Base-by-base conservation (phyloP, 2,797 vertebrate genomes). In the Mallotus villosus region DNA sequence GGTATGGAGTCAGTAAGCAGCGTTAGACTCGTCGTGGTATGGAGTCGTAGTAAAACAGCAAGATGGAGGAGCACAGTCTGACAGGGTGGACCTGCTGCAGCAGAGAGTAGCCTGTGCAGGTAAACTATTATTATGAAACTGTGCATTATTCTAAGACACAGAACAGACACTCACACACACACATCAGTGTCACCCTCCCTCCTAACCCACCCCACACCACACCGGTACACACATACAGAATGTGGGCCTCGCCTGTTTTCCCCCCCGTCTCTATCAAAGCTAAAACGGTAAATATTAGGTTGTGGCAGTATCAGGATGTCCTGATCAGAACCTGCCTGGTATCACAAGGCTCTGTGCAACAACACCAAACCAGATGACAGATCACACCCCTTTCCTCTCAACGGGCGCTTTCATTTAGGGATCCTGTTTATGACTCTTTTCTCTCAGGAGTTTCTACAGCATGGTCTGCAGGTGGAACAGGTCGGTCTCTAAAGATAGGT, bases 401-500 rank as follows among this genome's bases (percentile, higher is more conserved):
- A 9, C 1, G 46, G 46, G 14, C 11, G 1, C 2, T 49, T 12
- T 49, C 2, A 3, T 49, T 9, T 49, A 49, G 14, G 46, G 14
- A 14, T 49, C 2, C 14, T 49, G 3, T 9, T 9, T 49, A 14
- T 49, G 3, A 9, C 11, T 7, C 14, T 49, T 1, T 17, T 16
- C 14, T 51, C 49, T 51, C 49, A 16, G 17, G 16, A 68, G 25
- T 16, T 67, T 22, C 34, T 37, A 57, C 74, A 76, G 16, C 61
- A 37, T 46, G 11, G 6, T 34, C n/a, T 46, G n/a, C 46, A 24
- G 32, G 9, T 60, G 17, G 34, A 53, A 46, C 68, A 17, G 59
- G 67, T 73, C 51, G 2, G 63, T n/a, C 16, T 61, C 29, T 77
- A 65, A 74, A 1, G 5, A 63, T 27, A 21, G 19, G 49, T 70